Percentiles rank a stretch among this genome's conserved stretches.
Evolutionary conservation across 2,888 invertebrate species (phyloP).

Genomic region (Mactromeris polynyma): DNA sequence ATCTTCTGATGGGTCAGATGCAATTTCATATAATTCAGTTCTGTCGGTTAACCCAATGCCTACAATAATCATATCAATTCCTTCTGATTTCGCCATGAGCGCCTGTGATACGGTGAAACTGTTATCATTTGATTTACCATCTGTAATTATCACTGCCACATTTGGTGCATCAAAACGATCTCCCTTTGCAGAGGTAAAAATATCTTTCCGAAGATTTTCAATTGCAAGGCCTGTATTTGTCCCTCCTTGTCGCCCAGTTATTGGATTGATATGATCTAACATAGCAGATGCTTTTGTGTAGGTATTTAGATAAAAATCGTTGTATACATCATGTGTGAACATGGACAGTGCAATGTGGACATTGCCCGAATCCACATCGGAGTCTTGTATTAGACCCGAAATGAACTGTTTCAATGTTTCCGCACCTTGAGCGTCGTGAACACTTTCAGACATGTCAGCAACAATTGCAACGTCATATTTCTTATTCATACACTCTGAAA

Average conservation of each 20-base stretch:
- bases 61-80: constrained; percentile 34
- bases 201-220: not conserved
- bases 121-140: constrained; percentile 34
- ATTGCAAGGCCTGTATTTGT: constrained; percentile 14
- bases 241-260: not conserved
- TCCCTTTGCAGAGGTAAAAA: constrained; percentile 17
- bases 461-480: constrained; percentile 40
- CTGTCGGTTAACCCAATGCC: constrained; percentile 24
- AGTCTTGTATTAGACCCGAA: not conserved
- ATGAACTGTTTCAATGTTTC: too few species aligned
- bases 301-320: constrained; percentile 21
- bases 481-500: not conserved
- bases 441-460: constrained; percentile 31
- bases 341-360: constrained; percentile 6
- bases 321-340: constrained; percentile 17
- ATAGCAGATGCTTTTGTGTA: not conserved
- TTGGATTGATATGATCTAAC: not conserved
- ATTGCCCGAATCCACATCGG: constrained; percentile 16
- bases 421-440: constrained; percentile 13
- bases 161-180: constrained; percentile 36
- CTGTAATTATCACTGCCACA: constrained; percentile 36
- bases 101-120: constrained; percentile 12
- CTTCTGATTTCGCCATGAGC: not conserved
- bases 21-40: constrained; percentile 27
- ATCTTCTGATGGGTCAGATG: constrained; percentile 12